Percentiles rank a stretch among this genome's conserved stretches.
phyloP scores from a whole-genome alignment of 2,113 vertebrate species.

The Gallinago media region DNA sequence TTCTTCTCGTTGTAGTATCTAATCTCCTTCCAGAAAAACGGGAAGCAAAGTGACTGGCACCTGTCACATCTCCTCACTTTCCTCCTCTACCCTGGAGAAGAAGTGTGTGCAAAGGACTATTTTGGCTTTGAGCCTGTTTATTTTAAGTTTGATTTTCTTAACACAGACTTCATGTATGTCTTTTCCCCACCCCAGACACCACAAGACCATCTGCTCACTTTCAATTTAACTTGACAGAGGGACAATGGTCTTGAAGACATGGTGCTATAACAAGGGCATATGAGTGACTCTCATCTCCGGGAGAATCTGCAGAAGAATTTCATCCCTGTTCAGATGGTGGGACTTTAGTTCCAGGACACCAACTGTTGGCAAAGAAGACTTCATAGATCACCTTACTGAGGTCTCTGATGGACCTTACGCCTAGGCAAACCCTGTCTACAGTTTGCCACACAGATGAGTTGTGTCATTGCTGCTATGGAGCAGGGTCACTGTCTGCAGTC shows the following conservation, averaged over 20 bases:
- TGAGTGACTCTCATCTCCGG: neutral
- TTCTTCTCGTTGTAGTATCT: neutral
- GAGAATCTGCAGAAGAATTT: neutral
- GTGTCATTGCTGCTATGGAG: neutral
- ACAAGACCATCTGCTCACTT: conserved; percentile 36
- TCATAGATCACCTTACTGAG: neutral
- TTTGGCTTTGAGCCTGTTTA: conserved; percentile 25
- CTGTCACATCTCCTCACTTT: neutral
- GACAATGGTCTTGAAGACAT: neutral
- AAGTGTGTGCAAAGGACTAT: conserved; percentile 17
- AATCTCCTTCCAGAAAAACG: conserved; percentile 1
- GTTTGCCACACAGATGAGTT: neutral
- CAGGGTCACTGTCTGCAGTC: neutral
- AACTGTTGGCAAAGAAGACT: neutral
- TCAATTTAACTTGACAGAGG: neutral
- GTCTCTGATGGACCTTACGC: neutral
- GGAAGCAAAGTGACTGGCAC: neutral
- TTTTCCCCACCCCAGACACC: neutral
- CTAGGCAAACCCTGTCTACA: neutral
- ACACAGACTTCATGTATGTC: neutral
- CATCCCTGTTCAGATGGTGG: neutral
- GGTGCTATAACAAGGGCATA: neutral
- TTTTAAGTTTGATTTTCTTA: conserved; percentile 27
- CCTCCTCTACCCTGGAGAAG: neutral
- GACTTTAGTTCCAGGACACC: neutral